These are phyloP conservation scores for Apocrypta bakeri DNA, from an alignment of 1,140 invertebrate genomes.

Conservation along the genomic window DNA sequence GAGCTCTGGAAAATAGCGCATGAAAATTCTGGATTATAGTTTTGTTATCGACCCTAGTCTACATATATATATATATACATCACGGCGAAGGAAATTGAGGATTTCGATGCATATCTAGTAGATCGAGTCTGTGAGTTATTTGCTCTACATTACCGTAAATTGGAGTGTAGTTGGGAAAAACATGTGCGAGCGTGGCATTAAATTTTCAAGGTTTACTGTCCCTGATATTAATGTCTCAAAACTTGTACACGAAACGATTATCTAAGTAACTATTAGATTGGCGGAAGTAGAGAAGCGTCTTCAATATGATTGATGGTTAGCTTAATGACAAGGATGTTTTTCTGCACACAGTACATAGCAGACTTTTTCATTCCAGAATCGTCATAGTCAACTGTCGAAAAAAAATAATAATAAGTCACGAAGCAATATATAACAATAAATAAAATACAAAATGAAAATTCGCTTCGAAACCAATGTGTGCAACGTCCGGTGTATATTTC, in stretches of 20 bases:
- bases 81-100: background rate
- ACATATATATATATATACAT: too few relatives aligned
- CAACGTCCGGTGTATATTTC: background rate
- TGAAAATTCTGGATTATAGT: background rate
- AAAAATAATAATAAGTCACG: too few relatives aligned
- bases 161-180: background rate
- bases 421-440: too few relatives aligned
- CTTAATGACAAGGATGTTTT: background rate
- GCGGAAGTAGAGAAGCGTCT: background rate
- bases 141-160: background rate
- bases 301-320: background rate
- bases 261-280: background rate
- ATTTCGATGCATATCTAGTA: background rate
- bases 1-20: background rate
- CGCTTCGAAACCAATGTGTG: too few relatives aligned
- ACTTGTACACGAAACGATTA: background rate
- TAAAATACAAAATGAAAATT: too few relatives aligned
- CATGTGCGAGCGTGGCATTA: background rate
- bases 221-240: too few relatives aligned
- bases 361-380: too few relatives aligned
- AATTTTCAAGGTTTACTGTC: background rate
- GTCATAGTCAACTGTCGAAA: too few relatives aligned
- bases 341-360: too few relatives aligned
- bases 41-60: background rate
- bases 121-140: background rate